Evolutionary conservation across 2,888 invertebrate genomes (phyloP), one percentile per base, ranked within the genome.

Genomic region (Allophyes oxyacanthae): DNA sequence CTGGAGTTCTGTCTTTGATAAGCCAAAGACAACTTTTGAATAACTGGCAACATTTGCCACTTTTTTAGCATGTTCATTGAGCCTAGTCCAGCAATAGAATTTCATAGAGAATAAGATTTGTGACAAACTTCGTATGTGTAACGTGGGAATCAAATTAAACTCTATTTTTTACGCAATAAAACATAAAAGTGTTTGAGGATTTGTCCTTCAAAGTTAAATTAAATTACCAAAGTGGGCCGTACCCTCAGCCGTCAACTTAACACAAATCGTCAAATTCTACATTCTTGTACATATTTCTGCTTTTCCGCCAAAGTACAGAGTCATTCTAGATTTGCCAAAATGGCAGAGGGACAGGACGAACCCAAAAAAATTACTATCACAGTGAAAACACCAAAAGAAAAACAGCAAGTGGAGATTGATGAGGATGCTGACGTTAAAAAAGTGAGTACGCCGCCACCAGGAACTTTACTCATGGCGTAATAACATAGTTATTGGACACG

Each of bases 341-440:
- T 97, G 97, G 97, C 97, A 95, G 97, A 97, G 95, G 96, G 96
- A 94, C 96, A 96, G 92, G 96, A 96, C 89, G 91, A 91, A 77
- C 87, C 95, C 87, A 92, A 95, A 95, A 95, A 95, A 92, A 98
- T 99, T 90, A 97, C 96, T 82, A 95, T 99, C 88, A 97, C 97
- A 83, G 97, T 99, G 68, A 99, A 99, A 96, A 98, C 99, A 77
- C 97, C 98, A 70, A 98, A 98, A 95, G 98, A 98, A 90, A 98
- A 98, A 94, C 97, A 98, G 92, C 96, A 96, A 82, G 95, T 99
- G 72, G 97, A 98, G 93, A 96, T 98, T 65, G 96, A 96, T 79
- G 96, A 97, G 88, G 96, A 97, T 95, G 97, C 97, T 77, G 96
- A 96, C 82, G 97, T 99, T 78, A 97, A 97, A 94, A 97, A 98